phyloP scores from a whole-genome alignment of 2,113 vertebrate genomes.

The Catharus bicknelli region DNA sequence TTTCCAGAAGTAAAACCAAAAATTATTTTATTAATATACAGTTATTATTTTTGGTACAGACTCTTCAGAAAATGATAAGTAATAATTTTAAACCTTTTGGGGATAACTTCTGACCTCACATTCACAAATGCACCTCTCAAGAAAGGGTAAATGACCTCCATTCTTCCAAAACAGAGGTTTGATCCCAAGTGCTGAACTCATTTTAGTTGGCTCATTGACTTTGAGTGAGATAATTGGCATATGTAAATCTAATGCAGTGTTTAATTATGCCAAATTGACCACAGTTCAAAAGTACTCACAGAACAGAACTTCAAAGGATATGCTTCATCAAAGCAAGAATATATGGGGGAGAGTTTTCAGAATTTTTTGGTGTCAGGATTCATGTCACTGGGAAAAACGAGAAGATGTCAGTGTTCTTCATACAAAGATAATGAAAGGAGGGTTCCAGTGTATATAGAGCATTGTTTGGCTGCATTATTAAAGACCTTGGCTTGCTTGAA shows the following conservation, averaged over 20 bases:
- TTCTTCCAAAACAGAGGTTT: not conserved
- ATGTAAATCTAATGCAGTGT: not conserved
- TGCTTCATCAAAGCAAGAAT: not conserved
- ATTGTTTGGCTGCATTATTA: constrained; percentile 37
- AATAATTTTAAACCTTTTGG: not conserved
- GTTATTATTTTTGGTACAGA: not conserved
- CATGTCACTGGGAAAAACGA: not conserved
- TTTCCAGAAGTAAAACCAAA: not conserved
- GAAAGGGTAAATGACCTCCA: not conserved
- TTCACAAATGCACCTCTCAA: not conserved
- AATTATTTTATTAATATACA: not conserved
- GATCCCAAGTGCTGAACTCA: not conserved
- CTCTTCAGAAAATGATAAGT: not conserved
- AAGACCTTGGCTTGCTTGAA: constrained; percentile 41
- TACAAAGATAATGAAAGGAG: not conserved
- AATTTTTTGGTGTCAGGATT: not conserved
- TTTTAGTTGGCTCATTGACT: not conserved
- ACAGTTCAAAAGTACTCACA: not conserved
- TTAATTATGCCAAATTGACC: not conserved
- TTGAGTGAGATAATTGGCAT: not conserved
- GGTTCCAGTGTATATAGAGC: not conserved
- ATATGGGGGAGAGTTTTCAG: not conserved
- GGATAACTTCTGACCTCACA: not conserved
- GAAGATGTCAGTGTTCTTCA: not conserved
- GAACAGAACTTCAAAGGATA: not conserved